Base-by-base conservation (phyloP, 2,888 invertebrate species). In the Plagodis dolabraria region DNA sequence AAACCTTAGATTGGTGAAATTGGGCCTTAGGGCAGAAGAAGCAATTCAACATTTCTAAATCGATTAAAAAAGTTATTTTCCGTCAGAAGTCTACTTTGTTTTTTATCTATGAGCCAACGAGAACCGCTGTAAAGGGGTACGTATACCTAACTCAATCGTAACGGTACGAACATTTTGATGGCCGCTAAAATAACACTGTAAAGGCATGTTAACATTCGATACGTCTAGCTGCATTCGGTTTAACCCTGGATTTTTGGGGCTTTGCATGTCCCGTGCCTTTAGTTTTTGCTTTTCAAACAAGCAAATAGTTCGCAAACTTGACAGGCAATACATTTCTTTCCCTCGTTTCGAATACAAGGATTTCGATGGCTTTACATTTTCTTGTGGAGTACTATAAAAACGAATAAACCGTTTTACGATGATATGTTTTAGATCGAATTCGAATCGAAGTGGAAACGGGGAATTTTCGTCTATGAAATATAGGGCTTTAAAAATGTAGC, bases 111-210 rank as follows among this genome's bases (percentile, higher is more conserved):
- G n/a, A 42, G 9, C 42, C 12, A 43, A 10, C 12, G 43, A 12
- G 43, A 8, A 43, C 9, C 36, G 5, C 40, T 5, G 40, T 47
- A 11, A 7, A 11, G 60, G 67, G 69, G 71, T 76, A 79, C 22
- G 22, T 79, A 80, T 76, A 79, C 40, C 40, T 79, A 80, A 83
- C 80, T 77, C 74, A 70, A 72, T 80, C 69, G 75, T 72, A 74
- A 70, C 70, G 73, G 63, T 69, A 71, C 74, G 70, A 72, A 74
- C 71, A 72, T 70, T 75, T 77, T 80, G 78, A 81, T 75, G 68
- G 76, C 68, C 71, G 76, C 79, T 82, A 82, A 82, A 84, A 79
- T 74, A 76, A 71, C 76, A 77, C 69, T 72, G 75, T 65, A 69
- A 72, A 74, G 63, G 65, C 63, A 70, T 72, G 57, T 68, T 66